These are phyloP conservation scores for Catalaphyllia jardinei DNA, from an alignment of 64 coral and sea anemone genomes.

Conservation along the genomic window DNA sequence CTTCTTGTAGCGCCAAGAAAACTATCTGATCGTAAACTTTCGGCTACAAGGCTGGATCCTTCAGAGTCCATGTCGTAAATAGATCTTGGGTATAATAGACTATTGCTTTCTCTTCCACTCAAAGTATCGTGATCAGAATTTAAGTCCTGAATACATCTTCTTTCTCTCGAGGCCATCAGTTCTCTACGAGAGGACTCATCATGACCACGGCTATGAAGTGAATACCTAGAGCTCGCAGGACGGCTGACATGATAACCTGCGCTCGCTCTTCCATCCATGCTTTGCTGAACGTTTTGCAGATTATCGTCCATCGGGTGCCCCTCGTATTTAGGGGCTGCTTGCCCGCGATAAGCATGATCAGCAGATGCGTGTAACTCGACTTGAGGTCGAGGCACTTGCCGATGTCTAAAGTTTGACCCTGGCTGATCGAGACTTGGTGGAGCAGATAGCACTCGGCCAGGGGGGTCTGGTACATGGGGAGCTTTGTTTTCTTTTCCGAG, in stretches of 20 bases:
- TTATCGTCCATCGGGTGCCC: not conserved
- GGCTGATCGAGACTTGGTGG: not conserved
- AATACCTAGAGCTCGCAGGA: not conserved
- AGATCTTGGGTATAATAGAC: not conserved
- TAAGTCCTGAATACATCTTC: not conserved
- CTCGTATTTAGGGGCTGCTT: not conserved
- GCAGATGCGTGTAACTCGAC: not conserved
- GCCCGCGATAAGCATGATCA: not conserved
- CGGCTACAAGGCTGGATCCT: not conserved
- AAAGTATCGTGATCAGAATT: not conserved
- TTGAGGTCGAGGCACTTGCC: not conserved
- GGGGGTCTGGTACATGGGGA: not conserved
- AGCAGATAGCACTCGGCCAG: not conserved
- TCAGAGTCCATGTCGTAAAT: not conserved
- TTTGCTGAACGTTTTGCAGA: not conserved
- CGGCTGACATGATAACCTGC: not conserved
- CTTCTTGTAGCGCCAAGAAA: not conserved
- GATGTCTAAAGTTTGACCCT: not conserved
- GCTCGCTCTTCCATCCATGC: not conserved
- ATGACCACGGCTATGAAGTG: not conserved
- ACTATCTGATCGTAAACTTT: not conserved
- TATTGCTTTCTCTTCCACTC: slow-evolving; percentile 4
- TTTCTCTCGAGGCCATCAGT: not conserved
- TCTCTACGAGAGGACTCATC: not conserved
- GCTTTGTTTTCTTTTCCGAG: not conserved